phyloP scores from a whole-genome alignment of 2,888 invertebrate species.

The Ypsolopha sequella region DNA sequence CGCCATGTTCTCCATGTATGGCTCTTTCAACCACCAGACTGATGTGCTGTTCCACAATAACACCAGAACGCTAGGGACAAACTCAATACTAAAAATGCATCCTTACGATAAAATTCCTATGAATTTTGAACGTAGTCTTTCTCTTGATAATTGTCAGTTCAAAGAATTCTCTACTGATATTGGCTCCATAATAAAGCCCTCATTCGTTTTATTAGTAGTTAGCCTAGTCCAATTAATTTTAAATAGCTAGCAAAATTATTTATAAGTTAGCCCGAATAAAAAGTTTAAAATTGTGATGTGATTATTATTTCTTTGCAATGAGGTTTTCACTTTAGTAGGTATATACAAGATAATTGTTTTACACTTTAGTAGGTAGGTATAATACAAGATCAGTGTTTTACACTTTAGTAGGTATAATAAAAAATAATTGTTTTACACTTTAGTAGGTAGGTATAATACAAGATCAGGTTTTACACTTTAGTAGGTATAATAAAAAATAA shows the following conservation, averaged over 20 bases:
- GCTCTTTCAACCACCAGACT: conserved; percentile 72
- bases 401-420: too few species aligned
- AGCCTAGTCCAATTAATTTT: conserved; percentile 32
- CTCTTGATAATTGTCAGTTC: conserved; percentile 21
- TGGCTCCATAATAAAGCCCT: conserved; percentile 24
- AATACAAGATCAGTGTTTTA: too few species aligned
- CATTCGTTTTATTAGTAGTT: conserved; percentile 21
- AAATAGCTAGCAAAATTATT: conserved; percentile 10
- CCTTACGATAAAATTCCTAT: conserved; percentile 45
- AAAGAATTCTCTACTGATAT: conserved; percentile 15
- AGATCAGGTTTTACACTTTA: too few species aligned
- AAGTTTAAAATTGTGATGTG: too few species aligned
- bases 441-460: too few species aligned
- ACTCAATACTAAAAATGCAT: conserved; percentile 30
- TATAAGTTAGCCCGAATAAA: too few species aligned
- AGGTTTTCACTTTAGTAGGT: too few species aligned
- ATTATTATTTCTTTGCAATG: too few species aligned
- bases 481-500: too few species aligned
- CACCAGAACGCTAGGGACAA: conserved; percentile 44
- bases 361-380: too few species aligned
- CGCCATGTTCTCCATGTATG: conserved; percentile 78
- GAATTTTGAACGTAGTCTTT: conserved; percentile 44
- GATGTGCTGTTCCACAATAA: conserved; percentile 77
- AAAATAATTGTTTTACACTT: too few species aligned
- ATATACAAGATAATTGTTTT: too few species aligned